Evolutionary conservation across 2,797 vertebrate genomes (phyloP).

Genomic region (Chelidonichthys spinosus): DNA sequence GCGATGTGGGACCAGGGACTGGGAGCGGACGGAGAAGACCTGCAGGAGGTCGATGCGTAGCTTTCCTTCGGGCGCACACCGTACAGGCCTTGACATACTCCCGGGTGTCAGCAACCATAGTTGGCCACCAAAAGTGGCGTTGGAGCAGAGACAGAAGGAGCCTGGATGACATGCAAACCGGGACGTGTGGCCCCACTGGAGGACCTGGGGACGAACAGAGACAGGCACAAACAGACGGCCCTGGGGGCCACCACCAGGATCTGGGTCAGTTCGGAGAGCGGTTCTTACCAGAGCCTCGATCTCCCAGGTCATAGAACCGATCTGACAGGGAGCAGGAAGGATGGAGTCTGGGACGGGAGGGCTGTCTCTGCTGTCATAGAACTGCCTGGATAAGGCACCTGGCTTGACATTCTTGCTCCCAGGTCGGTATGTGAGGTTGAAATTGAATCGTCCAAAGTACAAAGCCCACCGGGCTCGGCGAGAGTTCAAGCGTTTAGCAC

Average conservation of each 20-base stretch:
- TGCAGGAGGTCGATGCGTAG: not conserved
- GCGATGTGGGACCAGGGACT: too few species aligned
- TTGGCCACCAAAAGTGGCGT: not conserved
- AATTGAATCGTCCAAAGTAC: not conserved
- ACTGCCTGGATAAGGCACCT: not conserved
- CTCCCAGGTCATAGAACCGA: not conserved
- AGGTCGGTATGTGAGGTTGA: not conserved
- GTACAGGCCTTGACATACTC: not conserved
- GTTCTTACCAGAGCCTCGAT: not conserved
- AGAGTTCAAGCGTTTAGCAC: not conserved
- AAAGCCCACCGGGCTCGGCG: not conserved
- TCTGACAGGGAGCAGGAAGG: not conserved
- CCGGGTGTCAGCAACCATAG: accelerated
- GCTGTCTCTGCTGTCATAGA: not conserved
- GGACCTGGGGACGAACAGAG: not conserved
- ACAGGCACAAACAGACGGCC: too few species aligned
- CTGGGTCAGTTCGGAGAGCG: too few species aligned
- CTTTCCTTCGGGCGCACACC: not conserved
- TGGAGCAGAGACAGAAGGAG: not conserved
- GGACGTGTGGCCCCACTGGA: not conserved
- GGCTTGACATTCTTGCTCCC: not conserved
- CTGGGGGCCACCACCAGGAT: too few species aligned
- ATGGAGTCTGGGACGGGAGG: too few species aligned
- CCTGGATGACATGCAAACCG: not conserved
- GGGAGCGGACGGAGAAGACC: too few species aligned